Evolutionary conservation across 2,113 vertebrate species (phyloP).

Genomic region (Dendrocopos noguchii): DNA sequence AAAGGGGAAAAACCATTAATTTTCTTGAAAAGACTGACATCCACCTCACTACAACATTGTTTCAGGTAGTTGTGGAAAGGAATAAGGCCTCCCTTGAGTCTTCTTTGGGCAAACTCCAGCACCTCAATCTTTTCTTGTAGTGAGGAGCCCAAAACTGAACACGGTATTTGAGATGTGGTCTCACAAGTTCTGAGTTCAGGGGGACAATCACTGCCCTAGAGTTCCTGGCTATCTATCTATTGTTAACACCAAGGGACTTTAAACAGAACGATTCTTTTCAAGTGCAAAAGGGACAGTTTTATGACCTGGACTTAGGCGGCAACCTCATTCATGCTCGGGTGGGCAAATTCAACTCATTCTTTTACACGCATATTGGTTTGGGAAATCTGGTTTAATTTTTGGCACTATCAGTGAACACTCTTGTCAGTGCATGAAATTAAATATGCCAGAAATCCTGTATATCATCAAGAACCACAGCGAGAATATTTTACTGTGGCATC

Average conservation of each 20-base stretch:
- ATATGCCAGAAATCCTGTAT: background rate
- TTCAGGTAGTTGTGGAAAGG: background rate
- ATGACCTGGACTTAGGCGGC: background rate
- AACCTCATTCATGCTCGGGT: background rate
- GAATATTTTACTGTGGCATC: background rate
- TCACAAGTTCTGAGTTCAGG: background rate
- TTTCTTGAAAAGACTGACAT: background rate
- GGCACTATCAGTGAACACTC: background rate
- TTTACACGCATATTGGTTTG: accelerated
- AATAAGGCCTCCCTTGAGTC: background rate
- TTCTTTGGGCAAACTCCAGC: background rate
- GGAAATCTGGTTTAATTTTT: background rate
- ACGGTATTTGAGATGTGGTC: background rate
- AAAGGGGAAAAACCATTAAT: background rate
- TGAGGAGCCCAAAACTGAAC: background rate
- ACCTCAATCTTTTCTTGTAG: background rate
- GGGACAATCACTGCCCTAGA: background rate
- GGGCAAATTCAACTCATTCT: background rate
- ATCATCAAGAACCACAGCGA: background rate
- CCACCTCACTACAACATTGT: background rate
- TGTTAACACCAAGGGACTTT: background rate
- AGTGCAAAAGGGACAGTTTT: background rate
- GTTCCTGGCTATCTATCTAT: background rate
- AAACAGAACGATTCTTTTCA: background rate
- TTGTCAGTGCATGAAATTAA: background rate